Percentiles rank a stretch among this genome's conserved stretches.
phyloP scores from a whole-genome alignment of 2,113 vertebrate species.

The human (Homo sapiens) region GRCh38 chr3:131788501-131789000 shows the following conservation, averaged over 20 bases:
- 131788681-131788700: neutral
- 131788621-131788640: neutral
- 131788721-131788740: conserved; percentile 34
- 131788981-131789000: conserved; percentile 4
- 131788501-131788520: neutral
- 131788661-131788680: conserved; percentile 26
- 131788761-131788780: conserved; percentile 16
- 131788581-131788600: neutral
- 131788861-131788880: neutral
- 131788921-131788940: neutral
- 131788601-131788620: neutral
- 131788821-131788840: neutral
- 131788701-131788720: neutral
- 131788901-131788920: neutral
- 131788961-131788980: neutral
- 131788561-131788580: conserved; percentile 40
- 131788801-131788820: neutral
- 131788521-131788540: conserved; percentile 28
- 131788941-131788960: neutral
- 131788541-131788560: conserved; percentile 2
- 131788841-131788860: neutral
- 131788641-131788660: conserved; percentile 40
- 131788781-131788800: neutral
- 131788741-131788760: neutral
- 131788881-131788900: neutral